Percentiles rank a stretch among this genome's conserved stretches.
Evolutionary conservation across 2,113 vertebrate genomes (phyloP).

Genomic region (Orycteropus afer): DNA sequence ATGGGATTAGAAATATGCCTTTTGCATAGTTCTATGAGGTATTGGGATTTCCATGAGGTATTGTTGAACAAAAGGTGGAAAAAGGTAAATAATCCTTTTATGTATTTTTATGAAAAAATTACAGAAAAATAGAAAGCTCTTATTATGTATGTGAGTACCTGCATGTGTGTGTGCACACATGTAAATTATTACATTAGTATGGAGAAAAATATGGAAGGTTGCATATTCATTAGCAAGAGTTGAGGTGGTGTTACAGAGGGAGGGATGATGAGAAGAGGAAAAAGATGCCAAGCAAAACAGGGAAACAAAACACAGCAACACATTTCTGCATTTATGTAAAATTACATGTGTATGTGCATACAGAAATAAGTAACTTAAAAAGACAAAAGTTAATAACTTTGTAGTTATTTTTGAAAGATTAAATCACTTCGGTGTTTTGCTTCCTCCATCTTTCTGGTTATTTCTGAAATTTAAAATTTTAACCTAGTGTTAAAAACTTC

Average conservation of each 20-base stretch:
- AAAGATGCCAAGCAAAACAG: neutral
- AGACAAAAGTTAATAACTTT: neutral
- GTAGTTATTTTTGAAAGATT: neutral
- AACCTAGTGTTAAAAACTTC: neutral
- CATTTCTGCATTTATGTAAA: neutral
- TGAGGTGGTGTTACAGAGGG: neutral
- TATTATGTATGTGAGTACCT: neutral
- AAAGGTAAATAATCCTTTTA: neutral
- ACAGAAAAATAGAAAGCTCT: neutral
- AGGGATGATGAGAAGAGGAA: neutral
- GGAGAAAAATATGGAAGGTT: neutral
- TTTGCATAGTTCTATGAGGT: too few relatives aligned
- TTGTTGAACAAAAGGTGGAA: neutral
- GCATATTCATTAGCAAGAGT: neutral
- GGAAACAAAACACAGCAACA: neutral
- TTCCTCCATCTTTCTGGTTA: neutral
- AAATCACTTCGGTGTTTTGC: neutral
- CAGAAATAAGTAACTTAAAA: neutral
- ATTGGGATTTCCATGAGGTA: slow-evolving; percentile 15
- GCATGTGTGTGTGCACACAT: too few relatives aligned
- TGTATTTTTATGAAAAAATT: slow-evolving; percentile 31
- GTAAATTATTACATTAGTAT: neutral
- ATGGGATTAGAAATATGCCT: neutral
- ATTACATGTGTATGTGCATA: neutral
- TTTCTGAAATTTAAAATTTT: neutral